phyloP scores from a whole-genome alignment of 1,140 invertebrate species.

The Chlorops oryzae region DNA sequence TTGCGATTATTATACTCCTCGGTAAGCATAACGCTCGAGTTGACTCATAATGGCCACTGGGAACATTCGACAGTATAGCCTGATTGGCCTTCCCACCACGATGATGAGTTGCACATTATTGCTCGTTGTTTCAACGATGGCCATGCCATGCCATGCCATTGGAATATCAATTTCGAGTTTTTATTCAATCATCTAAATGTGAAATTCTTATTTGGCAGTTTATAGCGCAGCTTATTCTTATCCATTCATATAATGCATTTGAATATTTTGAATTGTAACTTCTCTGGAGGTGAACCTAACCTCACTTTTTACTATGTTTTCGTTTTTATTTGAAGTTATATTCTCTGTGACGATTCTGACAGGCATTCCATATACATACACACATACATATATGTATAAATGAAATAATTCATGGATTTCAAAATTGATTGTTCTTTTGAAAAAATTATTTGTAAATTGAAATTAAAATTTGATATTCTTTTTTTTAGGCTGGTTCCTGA shows the following conservation, averaged over 20 bases:
- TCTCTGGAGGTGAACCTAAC: background rate
- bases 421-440: background rate
- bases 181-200: too few species aligned
- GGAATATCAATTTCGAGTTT: too few species aligned
- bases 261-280: too few species aligned
- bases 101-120: background rate
- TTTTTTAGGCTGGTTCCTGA: slow-evolving; percentile 76
- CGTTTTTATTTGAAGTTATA: background rate
- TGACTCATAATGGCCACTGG: background rate
- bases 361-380: background rate
- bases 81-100: background rate
- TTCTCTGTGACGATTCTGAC: background rate
- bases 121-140: background rate
- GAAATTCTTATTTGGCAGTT: too few species aligned
- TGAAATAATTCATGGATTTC: background rate
- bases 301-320: background rate
- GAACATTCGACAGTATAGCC: background rate
- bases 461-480: background rate
- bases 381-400: background rate
- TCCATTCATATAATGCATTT: too few species aligned
- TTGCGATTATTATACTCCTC: slow-evolving; percentile 41
- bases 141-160: too few species aligned
- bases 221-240: too few species aligned
- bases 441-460: background rate
- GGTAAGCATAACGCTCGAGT: slow-evolving; percentile 31